These are phyloP conservation scores for Zingel zingel DNA, from an alignment of 2,113 vertebrate species.

Conservation along the genomic window DNA sequence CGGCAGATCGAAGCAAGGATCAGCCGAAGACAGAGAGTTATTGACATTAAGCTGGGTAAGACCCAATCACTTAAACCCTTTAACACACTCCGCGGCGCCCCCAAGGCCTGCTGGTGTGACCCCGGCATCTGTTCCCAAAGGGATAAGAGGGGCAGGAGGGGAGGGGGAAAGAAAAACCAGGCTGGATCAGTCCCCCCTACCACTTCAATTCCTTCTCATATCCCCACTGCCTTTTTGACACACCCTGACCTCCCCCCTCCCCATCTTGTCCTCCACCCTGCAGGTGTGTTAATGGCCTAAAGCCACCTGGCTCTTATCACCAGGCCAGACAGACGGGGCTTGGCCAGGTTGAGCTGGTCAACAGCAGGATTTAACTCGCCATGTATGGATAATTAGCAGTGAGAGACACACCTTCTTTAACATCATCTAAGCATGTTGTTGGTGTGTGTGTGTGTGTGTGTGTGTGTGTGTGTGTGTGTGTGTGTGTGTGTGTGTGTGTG, in stretches of 20 bases:
- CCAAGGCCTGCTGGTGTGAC: constrained; percentile 40
- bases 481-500: constrained; percentile 8
- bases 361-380: constrained; percentile 72
- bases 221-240: constrained; percentile 46
- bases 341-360: constrained; percentile 63
- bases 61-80: constrained; percentile 79
- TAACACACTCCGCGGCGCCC: constrained; percentile 51
- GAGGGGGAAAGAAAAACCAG: not conserved
- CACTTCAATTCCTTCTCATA: not conserved
- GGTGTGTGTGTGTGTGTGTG: too few relatives aligned
- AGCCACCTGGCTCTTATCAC: constrained; percentile 34
- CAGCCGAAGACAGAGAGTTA: constrained; percentile 67
- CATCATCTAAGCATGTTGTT: constrained; percentile 1
- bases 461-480: constrained; percentile 12
- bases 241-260: not conserved
- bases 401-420: constrained; percentile 54
- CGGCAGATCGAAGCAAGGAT: constrained; percentile 51
- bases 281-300: constrained; percentile 71
- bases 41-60: constrained; percentile 76
- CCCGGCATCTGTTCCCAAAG: constrained; percentile 58
- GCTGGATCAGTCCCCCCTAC: not conserved
- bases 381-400: constrained; percentile 71
- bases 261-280: not conserved
- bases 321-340: constrained; percentile 66
- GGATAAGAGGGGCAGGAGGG: constrained; percentile 8